Evolutionary conservation across 2,888 invertebrate genomes (phyloP).

Genomic region (Microdon myrmicae): DNA sequence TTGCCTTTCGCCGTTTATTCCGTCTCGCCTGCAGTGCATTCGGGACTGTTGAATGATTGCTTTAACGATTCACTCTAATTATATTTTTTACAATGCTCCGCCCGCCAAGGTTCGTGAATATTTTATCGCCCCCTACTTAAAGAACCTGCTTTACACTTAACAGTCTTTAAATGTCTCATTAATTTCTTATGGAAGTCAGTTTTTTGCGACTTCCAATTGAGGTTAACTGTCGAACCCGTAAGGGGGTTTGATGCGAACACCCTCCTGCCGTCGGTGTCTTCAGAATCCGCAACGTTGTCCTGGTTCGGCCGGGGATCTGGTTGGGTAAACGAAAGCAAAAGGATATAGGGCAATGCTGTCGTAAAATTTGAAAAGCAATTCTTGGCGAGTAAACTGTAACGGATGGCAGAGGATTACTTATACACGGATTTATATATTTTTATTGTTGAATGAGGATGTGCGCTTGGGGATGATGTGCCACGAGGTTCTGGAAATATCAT

Average conservation of each 20-base stretch:
- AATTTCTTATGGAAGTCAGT: constrained; percentile 31
- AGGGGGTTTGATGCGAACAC: constrained; percentile 1
- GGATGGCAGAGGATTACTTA: constrained; percentile 22
- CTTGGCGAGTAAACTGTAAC: constrained; percentile 27
- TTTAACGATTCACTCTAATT: constrained; percentile 43
- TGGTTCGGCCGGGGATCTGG: constrained; percentile 6
- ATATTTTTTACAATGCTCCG: constrained; percentile 7
- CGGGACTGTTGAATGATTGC: constrained; percentile 8
- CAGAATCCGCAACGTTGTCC: no score
- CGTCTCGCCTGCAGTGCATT: constrained; percentile 1
- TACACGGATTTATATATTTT: constrained; percentile 30
- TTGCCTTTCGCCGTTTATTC: neutral
- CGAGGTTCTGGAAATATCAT: constrained; percentile 15
- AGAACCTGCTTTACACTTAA: constrained; percentile 43
- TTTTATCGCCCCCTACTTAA: constrained; percentile 43
- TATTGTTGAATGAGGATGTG: constrained; percentile 4
- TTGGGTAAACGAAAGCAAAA: constrained; percentile 16
- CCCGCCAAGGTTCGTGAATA: constrained; percentile 18
- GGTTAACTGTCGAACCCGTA: neutral
- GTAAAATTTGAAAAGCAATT: constrained; percentile 42
- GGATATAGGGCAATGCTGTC: constrained; percentile 34
- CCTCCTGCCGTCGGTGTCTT: constrained; percentile 14
- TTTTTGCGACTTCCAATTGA: constrained; percentile 1
- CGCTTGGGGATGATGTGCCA: constrained; percentile 1
- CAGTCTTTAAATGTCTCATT: constrained; percentile 48